Evolutionary conservation across 2,888 invertebrate species (phyloP).

Genomic region (Philhelius pedissequus): DNA sequence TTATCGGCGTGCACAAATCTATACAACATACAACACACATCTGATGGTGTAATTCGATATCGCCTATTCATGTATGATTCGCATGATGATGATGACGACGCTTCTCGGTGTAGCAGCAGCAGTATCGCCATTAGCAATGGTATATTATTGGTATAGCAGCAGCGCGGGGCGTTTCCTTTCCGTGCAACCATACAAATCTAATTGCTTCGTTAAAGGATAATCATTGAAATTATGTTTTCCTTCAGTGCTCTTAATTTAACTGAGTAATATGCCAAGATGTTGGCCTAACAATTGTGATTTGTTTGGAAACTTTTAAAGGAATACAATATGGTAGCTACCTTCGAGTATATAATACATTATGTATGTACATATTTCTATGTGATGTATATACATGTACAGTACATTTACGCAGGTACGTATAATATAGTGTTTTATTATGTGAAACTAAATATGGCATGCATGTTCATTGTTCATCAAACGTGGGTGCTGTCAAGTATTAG

Average conservation of each 20-base stretch:
- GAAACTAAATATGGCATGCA: constrained; percentile 19
- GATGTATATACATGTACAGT: neutral
- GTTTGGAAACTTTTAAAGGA: constrained; percentile 58
- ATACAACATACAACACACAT: constrained; percentile 50
- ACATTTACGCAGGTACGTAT: no score
- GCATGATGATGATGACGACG: constrained; percentile 43
- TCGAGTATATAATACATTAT: neutral
- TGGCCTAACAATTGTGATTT: constrained; percentile 63
- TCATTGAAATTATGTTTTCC: constrained; percentile 61
- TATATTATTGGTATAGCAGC: neutral
- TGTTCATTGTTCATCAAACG: constrained; percentile 12
- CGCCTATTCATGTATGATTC: constrained; percentile 67
- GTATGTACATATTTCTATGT: neutral
- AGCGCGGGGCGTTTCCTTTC: constrained; percentile 45
- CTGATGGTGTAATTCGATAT: constrained; percentile 67
- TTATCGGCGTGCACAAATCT: constrained; percentile 53
- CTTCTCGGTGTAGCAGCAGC: constrained; percentile 3
- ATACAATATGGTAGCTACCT: no score
- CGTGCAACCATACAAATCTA: constrained; percentile 63
- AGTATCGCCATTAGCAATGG: neutral
- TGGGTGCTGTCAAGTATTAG: constrained; percentile 18
- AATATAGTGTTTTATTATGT: neutral
- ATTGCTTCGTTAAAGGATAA: constrained; percentile 68
- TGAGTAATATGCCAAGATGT: constrained; percentile 47
- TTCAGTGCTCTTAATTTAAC: constrained; percentile 42